Conservation (phyloP, 2,797 vertebrate genomes). For the Coluber constrictor region DNA sequence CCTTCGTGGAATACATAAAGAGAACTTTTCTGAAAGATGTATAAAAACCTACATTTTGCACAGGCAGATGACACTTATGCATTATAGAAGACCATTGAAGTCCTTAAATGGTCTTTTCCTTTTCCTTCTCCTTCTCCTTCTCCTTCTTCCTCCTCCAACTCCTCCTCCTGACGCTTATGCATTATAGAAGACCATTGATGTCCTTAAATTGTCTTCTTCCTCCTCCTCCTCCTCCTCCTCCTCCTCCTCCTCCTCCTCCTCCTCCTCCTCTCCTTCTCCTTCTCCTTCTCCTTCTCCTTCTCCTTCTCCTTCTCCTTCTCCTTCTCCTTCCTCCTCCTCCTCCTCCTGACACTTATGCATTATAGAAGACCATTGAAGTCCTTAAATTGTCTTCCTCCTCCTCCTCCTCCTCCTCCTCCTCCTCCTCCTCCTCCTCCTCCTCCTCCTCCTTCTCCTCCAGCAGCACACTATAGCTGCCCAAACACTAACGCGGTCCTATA, state of each 20-base stretch:
- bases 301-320: too few relatives aligned
- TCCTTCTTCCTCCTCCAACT: too few relatives aligned
- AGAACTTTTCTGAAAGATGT: background rate
- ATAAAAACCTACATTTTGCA: background rate
- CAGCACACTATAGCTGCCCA: background rate
- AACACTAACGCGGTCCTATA: background rate
- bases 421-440: background rate
- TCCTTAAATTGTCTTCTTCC: slow-evolving; percentile 43
- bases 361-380: too few relatives aligned
- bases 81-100: slow-evolving; percentile 5
- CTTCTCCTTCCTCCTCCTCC: too few relatives aligned
- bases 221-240: too few relatives aligned
- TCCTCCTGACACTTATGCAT: too few relatives aligned
- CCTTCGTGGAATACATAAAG: background rate
- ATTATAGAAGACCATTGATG: slow-evolving; percentile 5
- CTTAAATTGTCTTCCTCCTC: too few relatives aligned
- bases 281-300: too few relatives aligned
- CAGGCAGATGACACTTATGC: background rate
- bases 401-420: too few relatives aligned
- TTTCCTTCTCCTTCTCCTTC: too few relatives aligned
- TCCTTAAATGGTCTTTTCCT: slow-evolving; percentile 42
- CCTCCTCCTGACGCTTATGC: background rate
- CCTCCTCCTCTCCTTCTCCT: too few relatives aligned
- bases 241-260: too few relatives aligned
- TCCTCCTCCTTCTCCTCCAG: background rate